These are phyloP conservation scores for Argyra leucocephala DNA, from an alignment of 2,888 invertebrate species.

Conservation along the genomic window DNA sequence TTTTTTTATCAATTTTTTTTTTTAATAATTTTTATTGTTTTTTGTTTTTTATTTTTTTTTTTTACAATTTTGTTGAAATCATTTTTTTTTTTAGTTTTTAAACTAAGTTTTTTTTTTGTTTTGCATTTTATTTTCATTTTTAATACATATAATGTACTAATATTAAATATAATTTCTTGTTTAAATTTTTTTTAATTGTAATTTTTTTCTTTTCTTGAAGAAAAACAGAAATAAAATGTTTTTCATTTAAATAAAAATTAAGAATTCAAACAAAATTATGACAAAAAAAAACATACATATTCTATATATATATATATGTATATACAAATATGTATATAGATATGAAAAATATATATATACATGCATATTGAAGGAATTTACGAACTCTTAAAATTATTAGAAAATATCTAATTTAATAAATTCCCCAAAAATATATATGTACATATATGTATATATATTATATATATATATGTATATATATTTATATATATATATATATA, in stretches of 20 bases:
- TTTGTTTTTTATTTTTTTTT: not conserved
- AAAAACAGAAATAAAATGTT: conserved; percentile 2
- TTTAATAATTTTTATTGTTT: not conserved
- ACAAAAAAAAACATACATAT: not conserved
- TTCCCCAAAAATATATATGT: no score
- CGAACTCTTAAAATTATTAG: no score
- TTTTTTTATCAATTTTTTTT: not conserved
- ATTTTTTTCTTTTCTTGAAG: not conserved
- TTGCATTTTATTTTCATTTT: not conserved
- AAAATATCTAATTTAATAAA: no score
- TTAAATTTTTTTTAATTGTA: no score
- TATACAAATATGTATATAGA: no score
- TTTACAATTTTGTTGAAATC: conserved; percentile 3
- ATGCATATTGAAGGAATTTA: not conserved
- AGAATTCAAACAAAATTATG: not conserved
- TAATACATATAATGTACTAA: not conserved
- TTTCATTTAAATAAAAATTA: not conserved
- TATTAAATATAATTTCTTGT: not conserved
- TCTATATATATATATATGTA: not conserved
- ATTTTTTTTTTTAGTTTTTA: not conserved
- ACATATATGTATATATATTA: no score
- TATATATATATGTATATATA: no score
- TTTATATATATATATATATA: no score
- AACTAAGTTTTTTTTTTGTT: not conserved
- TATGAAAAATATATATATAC: no score